phyloP scores from a whole-genome alignment of 2,888 invertebrate genomes.

The Prenolepis imparis region DNA sequence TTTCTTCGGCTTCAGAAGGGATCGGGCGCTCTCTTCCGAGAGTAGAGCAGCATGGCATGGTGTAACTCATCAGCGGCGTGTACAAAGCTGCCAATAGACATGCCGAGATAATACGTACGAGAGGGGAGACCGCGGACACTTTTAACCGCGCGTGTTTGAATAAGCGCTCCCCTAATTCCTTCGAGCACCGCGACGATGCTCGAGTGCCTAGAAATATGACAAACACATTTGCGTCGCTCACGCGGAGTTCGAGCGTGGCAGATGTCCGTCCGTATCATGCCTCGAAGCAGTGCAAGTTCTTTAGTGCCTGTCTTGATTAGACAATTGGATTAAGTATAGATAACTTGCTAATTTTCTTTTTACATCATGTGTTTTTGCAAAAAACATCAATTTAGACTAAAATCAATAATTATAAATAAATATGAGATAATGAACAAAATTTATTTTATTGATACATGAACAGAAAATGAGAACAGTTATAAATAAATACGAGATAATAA shows the following conservation, averaged over 20 bases:
- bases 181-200: constrained; percentile 70
- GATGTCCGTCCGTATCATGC: constrained; percentile 64
- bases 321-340: constrained; percentile 8
- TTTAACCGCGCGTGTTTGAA: constrained; percentile 74
- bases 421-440: neutral
- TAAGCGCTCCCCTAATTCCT: constrained; percentile 76
- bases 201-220: constrained; percentile 72
- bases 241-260: constrained; percentile 63
- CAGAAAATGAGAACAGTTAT: neutral
- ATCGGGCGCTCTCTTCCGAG: constrained; percentile 13
- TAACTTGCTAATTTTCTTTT: no score
- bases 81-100: constrained; percentile 66
- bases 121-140: constrained; percentile 63
- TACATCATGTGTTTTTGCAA: neutral
- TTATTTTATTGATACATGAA: neutral
- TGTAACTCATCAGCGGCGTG: constrained; percentile 67
- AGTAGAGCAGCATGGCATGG: constrained; percentile 49
- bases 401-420: neutral
- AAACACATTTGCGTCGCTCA: constrained; percentile 71
- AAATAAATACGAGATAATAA: neutral
- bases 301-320: neutral
- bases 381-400: neutral
- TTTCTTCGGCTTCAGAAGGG: constrained; percentile 36
- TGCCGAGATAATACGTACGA: constrained; percentile 53
- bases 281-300: constrained; percentile 16